Evolutionary conservation across 1,140 invertebrate species (phyloP).

Genomic region (Cecropterus lyciades): DNA sequence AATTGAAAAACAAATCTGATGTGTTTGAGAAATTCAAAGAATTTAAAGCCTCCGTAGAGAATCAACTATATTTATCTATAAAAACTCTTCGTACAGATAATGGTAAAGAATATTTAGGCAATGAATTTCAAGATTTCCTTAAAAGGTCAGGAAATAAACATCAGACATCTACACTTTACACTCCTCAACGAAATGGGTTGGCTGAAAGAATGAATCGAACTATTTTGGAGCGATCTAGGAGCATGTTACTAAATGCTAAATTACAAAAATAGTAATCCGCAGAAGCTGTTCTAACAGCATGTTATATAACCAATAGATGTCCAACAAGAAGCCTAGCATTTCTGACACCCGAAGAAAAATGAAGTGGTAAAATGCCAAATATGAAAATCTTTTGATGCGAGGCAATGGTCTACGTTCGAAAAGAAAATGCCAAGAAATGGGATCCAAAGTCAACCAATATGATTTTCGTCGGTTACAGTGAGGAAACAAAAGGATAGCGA

Average conservation of each 20-base stretch:
- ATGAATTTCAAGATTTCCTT: conserved; percentile 55
- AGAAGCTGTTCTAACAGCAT: conserved; percentile 43
- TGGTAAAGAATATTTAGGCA: conserved; percentile 69
- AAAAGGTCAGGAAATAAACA: conserved; percentile 55
- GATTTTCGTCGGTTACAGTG: conserved; percentile 38
- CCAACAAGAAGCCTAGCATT: conserved; percentile 36
- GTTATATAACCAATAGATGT: conserved; percentile 44
- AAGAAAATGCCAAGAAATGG: conserved; percentile 31
- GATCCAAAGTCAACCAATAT: conserved; percentile 32
- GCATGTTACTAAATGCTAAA: conserved; percentile 48
- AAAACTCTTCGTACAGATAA: conserved; percentile 70
- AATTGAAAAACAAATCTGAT: conserved; percentile 70
- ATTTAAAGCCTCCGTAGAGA: conserved; percentile 57
- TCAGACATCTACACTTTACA: conserved; percentile 54
- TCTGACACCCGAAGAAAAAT: conserved; percentile 22
- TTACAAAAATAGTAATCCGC: conserved; percentile 44
- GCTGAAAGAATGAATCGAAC: conserved; percentile 63
- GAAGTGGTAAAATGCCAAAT: conserved; percentile 35
- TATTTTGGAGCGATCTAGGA: conserved; percentile 53
- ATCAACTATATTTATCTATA: conserved; percentile 54
- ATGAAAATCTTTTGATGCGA: conserved; percentile 31
- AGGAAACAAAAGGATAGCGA: conserved; percentile 37
- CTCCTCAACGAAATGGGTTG: conserved; percentile 72
- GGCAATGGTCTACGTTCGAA: conserved; percentile 37
- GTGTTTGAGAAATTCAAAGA: conserved; percentile 62